Base-by-base conservation (phyloP, 2,113 vertebrate species). In the Condylura cristata region DNA sequence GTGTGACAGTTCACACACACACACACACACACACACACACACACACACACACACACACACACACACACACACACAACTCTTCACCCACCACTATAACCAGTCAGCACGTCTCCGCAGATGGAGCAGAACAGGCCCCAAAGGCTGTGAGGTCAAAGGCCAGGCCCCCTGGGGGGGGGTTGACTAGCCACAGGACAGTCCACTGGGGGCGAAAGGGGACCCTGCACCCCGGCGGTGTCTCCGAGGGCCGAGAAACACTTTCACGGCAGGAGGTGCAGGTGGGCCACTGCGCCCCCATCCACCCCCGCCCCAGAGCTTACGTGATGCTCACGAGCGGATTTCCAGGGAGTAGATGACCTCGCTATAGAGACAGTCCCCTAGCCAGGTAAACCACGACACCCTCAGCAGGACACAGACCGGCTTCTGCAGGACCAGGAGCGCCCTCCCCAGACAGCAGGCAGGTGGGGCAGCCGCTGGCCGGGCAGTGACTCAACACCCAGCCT, bases 1-100 rank as follows among this genome's bases (percentile, higher is more conserved):
- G 61, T 68, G 66, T 44, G 96, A 95, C 78, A 71, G 30, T 71
- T 95, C 44, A 75, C 13, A 10, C 8, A 56, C 46, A 66, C 22
- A 88, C 24, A 65, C 56, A 71, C 22, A 30, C n/a, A 8, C 65
- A 37, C 65, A 37, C 65, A 37, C n/a, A 68, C n/a, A 68, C n/a
- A 22, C 12, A 66, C 63, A 66, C 30, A n/a, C 63, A 65, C 63
- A 32, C 9, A 9, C 63, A 63, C 61, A 63, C 26, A 32, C 61
- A 63, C 60, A 63, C 61, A 63, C 63, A 34, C 63, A 34, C 63
- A 66, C 63, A n/a, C 63, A n/a, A 75, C 1, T 13, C 17, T 28
- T 84, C 30, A 44, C 2, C 41, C 11, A 8, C 32, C 39, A 3
- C 56, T 32, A 1, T 39, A 46, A 93, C 66, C 76, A 12, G 3